Percentiles rank a stretch among this genome's conserved stretches.
Evolutionary conservation across 2,113 vertebrate species (phyloP).

Genomic region (Crotalus helleri): DNA sequence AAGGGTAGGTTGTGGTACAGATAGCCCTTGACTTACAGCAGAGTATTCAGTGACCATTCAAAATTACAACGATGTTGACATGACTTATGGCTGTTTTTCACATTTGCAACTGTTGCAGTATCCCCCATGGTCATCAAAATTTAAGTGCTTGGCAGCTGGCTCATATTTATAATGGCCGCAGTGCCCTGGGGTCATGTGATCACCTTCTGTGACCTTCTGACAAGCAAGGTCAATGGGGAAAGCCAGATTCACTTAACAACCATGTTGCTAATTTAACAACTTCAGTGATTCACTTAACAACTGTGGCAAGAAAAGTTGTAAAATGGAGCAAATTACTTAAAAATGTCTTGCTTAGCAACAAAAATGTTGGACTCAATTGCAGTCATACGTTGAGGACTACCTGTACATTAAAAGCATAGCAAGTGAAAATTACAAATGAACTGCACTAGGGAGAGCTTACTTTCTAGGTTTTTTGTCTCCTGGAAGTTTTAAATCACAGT

Average conservation of each 20-base stretch:
- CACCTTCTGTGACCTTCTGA: background rate
- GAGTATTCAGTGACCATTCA: background rate
- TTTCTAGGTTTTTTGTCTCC: background rate
- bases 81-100: background rate
- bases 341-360: background rate
- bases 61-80: background rate
- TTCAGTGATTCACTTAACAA: background rate
- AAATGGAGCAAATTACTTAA: background rate
- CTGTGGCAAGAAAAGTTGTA: background rate
- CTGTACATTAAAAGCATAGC: background rate
- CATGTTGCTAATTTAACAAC: background rate
- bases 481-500: background rate
- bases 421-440: background rate
- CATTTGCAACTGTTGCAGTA: background rate
- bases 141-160: background rate
- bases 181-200: background rate
- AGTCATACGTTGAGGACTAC: background rate
- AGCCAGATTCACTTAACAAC: background rate
- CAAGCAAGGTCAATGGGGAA: no score
- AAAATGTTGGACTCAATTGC: background rate
- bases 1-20: background rate
- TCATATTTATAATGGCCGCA: background rate
- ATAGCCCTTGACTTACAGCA: background rate
- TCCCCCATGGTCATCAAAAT: background rate
- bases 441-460: no score